Conservation (phyloP, 2,113 vertebrate species). For the Gavia stellata region DNA sequence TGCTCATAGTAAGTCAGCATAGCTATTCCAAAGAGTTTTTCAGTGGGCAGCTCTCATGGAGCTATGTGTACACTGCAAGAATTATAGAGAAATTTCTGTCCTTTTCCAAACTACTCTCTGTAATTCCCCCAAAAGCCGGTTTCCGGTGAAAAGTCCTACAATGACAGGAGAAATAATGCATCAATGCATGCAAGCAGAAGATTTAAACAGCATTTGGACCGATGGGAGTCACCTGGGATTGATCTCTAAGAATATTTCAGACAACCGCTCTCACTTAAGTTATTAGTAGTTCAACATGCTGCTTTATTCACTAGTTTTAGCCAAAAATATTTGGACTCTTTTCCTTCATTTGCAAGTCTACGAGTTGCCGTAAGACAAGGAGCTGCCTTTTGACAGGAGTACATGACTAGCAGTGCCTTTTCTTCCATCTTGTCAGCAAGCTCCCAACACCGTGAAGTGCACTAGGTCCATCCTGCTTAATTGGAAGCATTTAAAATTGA, state of each 20-base stretch:
- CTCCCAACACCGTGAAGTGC: background rate
- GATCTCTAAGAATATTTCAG: background rate
- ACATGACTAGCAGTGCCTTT: background rate
- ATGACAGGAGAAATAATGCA: background rate
- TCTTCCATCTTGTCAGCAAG: background rate
- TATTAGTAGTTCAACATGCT: background rate
- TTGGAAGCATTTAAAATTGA: background rate
- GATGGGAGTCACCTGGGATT: background rate
- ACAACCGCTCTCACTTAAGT: background rate
- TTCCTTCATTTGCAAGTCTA: background rate
- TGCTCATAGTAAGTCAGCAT: background rate
- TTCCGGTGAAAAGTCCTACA: background rate
- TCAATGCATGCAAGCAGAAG: background rate
- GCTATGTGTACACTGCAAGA: background rate
- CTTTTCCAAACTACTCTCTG: background rate
- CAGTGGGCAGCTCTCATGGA: background rate
- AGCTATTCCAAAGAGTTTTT: background rate
- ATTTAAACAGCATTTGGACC: rapidly evolving
- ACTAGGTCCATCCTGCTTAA: background rate
- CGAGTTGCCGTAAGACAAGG: background rate
- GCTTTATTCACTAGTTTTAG: background rate
- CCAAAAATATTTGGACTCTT: background rate
- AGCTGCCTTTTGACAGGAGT: background rate
- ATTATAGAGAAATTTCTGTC: background rate
- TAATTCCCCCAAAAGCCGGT: background rate